These are phyloP conservation scores for Neoniphon sammara DNA, from an alignment of 2,797 vertebrate genomes.

Conservation along the genomic window DNA sequence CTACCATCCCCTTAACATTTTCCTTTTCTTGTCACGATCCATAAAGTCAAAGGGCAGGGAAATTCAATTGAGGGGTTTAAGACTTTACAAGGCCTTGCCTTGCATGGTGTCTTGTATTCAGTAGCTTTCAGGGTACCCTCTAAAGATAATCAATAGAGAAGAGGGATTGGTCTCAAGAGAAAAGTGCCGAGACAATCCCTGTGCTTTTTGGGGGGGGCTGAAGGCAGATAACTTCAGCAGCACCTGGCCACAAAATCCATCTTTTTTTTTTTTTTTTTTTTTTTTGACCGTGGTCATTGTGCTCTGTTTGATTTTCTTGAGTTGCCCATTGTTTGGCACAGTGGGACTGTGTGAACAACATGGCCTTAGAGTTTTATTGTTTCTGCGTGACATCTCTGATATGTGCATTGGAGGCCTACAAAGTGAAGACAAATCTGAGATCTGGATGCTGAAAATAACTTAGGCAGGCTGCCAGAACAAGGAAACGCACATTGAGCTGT, in stretches of 20 bases:
- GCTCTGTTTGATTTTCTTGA: conserved; percentile 64
- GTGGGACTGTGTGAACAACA: conserved; percentile 59
- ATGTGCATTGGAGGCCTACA: conserved; percentile 64
- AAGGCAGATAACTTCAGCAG: conserved; percentile 53
- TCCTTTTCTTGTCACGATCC: conserved; percentile 41
- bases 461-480: conserved; percentile 76
- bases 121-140: conserved; percentile 66
- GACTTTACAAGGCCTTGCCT: conserved; percentile 61
- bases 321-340: conserved; percentile 51
- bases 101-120: conserved; percentile 56
- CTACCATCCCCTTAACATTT: conserved; percentile 3
- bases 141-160: conserved; percentile 71
- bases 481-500: conserved; percentile 73
- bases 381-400: conserved; percentile 65
- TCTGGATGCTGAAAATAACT: conserved; percentile 77
- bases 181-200: conserved; percentile 60
- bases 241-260: conserved; percentile 50
- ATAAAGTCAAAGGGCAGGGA: conserved; percentile 51
- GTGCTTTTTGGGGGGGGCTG: conserved; percentile 45
- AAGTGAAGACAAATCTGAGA: conserved; percentile 76
- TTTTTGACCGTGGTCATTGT: conserved; percentile 52
- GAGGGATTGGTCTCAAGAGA: conserved; percentile 64
- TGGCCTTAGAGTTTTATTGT: conserved; percentile 56
- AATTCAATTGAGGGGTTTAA: conserved; percentile 53
- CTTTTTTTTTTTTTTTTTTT: conserved; percentile 26